Evolutionary conservation across 2,888 invertebrate genomes (phyloP).

Genomic region (Phengaris arion): DNA sequence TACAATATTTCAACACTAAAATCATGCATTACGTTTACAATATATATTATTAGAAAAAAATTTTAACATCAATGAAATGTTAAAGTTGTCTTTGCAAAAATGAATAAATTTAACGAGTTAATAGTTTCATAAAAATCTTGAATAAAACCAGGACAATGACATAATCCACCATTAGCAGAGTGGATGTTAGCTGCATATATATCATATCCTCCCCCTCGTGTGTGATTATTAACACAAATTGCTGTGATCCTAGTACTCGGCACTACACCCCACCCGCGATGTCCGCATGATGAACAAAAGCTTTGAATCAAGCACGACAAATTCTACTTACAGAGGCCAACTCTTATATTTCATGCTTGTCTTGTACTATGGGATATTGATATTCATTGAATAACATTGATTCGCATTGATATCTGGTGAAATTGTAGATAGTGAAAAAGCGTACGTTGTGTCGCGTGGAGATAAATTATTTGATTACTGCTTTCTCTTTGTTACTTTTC

Average conservation of each 20-base stretch:
- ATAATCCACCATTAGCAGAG: conserved; percentile 47
- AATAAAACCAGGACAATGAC: conserved; percentile 45
- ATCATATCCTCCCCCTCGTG: conserved; percentile 46
- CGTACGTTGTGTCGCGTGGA: conserved; percentile 53
- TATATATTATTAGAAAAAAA: no score
- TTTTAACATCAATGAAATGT: no score
- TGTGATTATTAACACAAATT: conserved; percentile 60
- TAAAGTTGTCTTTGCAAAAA: background rate
- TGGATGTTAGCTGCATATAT: conserved; percentile 53
- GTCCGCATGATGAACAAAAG: conserved; percentile 49
- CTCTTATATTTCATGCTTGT: conserved; percentile 52
- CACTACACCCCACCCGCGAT: conserved; percentile 63
- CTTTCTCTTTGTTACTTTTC: conserved; percentile 64
- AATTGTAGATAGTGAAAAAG: conserved; percentile 51
- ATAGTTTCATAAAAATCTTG: conserved; percentile 23
- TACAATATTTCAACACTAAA: no score
- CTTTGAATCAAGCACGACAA: conserved; percentile 46
- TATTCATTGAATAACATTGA: conserved; percentile 53
- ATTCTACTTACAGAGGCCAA: conserved; percentile 36
- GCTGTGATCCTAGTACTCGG: conserved; percentile 52
- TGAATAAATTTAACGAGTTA: background rate
- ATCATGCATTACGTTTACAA: no score
- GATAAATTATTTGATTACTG: conserved; percentile 62
- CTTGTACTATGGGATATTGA: conserved; percentile 51
- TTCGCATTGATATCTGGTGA: conserved; percentile 49